These are phyloP conservation scores for Lithosia quadra DNA, from an alignment of 2,888 invertebrate species.

Conservation along the genomic window DNA sequence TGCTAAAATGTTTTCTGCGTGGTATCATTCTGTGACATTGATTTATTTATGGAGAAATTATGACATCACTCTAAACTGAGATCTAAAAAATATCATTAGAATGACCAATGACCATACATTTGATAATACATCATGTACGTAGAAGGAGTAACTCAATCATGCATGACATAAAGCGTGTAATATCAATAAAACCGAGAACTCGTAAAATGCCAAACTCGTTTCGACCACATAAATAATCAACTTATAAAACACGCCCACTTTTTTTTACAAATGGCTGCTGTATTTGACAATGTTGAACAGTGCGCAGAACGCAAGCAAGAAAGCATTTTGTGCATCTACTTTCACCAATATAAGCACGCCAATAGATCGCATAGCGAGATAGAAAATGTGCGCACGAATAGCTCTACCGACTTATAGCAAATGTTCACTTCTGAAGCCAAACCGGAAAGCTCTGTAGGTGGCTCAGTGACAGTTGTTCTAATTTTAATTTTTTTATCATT, in stretches of 20 bases:
- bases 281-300: conserved; percentile 61
- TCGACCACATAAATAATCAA: conserved; percentile 44
- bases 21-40: conserved; percentile 58
- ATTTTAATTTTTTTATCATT: conserved; percentile 29
- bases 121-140: conserved; percentile 10
- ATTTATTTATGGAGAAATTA: conserved; percentile 57
- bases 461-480: conserved; percentile 23
- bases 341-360: conserved; percentile 80
- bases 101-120: background rate
- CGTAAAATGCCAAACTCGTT: conserved; percentile 53
- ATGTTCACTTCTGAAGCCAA: conserved; percentile 33
- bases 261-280: conserved; percentile 47
- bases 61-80: conserved; percentile 49
- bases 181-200: conserved; percentile 45
- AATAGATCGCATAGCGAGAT: conserved; percentile 68
- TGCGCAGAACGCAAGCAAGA: conserved; percentile 58
- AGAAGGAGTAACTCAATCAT: conserved; percentile 30
- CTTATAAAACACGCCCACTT: conserved; percentile 45
- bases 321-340: conserved; percentile 79
- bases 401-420: conserved; percentile 56
- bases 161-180: conserved; percentile 51
- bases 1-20: conserved; percentile 27
- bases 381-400: conserved; percentile 63
- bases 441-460: conserved; percentile 14
- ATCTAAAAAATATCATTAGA: conserved; percentile 16